Base-by-base conservation (phyloP, 2,888 invertebrate genomes). In the Athrips mouffetella region DNA sequence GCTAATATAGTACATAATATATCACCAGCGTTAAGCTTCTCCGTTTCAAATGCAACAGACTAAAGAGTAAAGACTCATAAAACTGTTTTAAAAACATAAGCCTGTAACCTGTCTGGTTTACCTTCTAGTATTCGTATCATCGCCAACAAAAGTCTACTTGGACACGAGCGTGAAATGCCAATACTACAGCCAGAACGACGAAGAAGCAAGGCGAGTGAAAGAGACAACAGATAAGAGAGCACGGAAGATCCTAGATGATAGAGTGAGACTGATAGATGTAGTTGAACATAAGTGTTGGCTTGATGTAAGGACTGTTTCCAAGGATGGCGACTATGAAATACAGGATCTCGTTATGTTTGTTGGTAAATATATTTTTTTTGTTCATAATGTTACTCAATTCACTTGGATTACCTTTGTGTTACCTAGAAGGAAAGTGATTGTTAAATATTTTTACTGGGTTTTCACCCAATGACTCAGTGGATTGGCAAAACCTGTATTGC, bases 121-220 rank as follows among this genome's bases (percentile, higher is more conserved):
- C 18, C 51, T 78, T 79, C 16, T 79, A 79, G 91, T 91, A 52
- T 90, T 79, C 59, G 83, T 91, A 61, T 84, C 91, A 13, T 91
- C 91, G 18, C 81, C 90, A 35, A 89, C 91, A 48, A 87, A 73
- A 60, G 86, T 91, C 47, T 90, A 90, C 67, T 75, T 91, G 60
- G 73, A 73, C 35, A 89, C 89, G 46, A 81, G 76, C 53, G 70
- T 66, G 47, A 82, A 85, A 63, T 80, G 76, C 30, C 66, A 80
- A 35, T 76, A 81, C 77, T 89, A 86, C 67, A 86, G 89, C 63
- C 71, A 71, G 50, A 89, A 89, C 57, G 89, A 89, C 59, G 86
- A 81, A 37, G 70, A 66, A 20, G 69, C 73, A 2, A 65, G 62
- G 52, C 63, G 59, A 41, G 47, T 51, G 20, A 48, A 57, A 15